Conservation (phyloP, 2,888 invertebrate species). For the Andrena haemorrhoa region DNA sequence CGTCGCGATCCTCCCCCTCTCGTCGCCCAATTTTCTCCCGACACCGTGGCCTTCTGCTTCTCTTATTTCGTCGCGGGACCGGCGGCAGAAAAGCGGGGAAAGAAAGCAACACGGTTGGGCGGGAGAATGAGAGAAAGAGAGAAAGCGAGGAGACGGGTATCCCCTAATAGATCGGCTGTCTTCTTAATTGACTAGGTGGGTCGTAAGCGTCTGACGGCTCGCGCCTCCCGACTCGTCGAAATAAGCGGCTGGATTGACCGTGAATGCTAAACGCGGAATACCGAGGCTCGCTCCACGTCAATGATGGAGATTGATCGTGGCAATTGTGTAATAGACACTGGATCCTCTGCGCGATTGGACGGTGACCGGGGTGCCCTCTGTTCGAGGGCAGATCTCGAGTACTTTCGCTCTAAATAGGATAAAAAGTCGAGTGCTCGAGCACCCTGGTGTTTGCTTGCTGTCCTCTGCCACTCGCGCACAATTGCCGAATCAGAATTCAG, state of each 20-base stretch:
- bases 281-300: constrained; percentile 48
- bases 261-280: constrained; percentile 65
- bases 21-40: constrained; percentile 35
- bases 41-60: constrained; percentile 4
- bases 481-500: background rate
- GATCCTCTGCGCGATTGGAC: background rate
- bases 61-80: constrained; percentile 42
- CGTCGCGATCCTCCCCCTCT: constrained; percentile 19
- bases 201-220: constrained; percentile 74
- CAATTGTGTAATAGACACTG: constrained; percentile 59
- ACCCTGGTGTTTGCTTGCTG: too few relatives aligned
- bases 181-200: constrained; percentile 84
- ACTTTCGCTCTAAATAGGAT: background rate
- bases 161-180: constrained; percentile 83
- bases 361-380: constrained; percentile 13
- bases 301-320: constrained; percentile 54
- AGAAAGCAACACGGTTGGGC: background rate
- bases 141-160: constrained; percentile 45
- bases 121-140: background rate
- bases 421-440: too few relatives aligned
- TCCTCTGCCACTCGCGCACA: too few relatives aligned
- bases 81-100: constrained; percentile 45
- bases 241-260: constrained; percentile 61
- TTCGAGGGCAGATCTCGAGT: background rate
- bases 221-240: constrained; percentile 65